Percentiles rank a stretch among this genome's conserved stretches.
These are phyloP conservation scores for Drosophila bocqueti DNA, from an alignment of 1,140 invertebrate genomes.

Conservation along the genomic window DNA sequence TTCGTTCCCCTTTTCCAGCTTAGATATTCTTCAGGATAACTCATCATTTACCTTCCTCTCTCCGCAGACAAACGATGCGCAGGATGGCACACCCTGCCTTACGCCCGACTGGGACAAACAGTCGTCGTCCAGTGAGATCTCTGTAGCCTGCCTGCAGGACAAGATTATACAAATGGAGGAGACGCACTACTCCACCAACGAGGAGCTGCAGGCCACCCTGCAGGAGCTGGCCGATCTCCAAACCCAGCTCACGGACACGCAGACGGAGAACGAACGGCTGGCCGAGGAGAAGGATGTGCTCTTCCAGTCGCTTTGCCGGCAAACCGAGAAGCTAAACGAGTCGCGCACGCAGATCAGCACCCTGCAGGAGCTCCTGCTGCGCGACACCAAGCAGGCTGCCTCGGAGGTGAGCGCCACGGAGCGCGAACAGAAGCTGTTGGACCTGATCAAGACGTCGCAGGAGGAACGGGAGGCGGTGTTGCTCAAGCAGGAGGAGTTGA, in stretches of 20 bases:
- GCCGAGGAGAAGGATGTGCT: conserved; percentile 95
- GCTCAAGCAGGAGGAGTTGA: conserved; percentile 92
- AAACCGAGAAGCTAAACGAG: conserved; percentile 96
- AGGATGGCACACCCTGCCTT: conserved; percentile 87
- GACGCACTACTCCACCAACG: conserved; percentile 92
- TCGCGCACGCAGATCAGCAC: conserved; percentile 89
- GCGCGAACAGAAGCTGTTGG: conserved; percentile 93
- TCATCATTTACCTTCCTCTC: background rate
- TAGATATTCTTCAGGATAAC: too few species aligned
- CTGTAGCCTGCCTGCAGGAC: conserved; percentile 96
- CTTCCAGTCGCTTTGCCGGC: conserved; percentile 95
- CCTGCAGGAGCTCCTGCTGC: conserved; percentile 89
- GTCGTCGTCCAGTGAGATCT: conserved; percentile 94
- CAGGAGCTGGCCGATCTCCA: conserved; percentile 96
- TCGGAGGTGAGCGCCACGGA: conserved; percentile 88
- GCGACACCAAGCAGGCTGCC: conserved; percentile 87
- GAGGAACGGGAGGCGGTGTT: conserved; percentile 91
- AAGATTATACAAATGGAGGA: conserved; percentile 92
- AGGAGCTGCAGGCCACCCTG: conserved; percentile 97
- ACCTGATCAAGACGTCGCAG: conserved; percentile 93
- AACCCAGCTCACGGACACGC: conserved; percentile 93
- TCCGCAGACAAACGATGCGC: conserved; percentile 54
- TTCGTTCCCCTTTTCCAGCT: fast-evolving
- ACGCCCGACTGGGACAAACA: conserved; percentile 95
- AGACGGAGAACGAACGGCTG: conserved; percentile 94